Evolutionary conservation across 2,797 vertebrate species (phyloP).

Genomic region (Anabacerthia variegaticeps): DNA sequence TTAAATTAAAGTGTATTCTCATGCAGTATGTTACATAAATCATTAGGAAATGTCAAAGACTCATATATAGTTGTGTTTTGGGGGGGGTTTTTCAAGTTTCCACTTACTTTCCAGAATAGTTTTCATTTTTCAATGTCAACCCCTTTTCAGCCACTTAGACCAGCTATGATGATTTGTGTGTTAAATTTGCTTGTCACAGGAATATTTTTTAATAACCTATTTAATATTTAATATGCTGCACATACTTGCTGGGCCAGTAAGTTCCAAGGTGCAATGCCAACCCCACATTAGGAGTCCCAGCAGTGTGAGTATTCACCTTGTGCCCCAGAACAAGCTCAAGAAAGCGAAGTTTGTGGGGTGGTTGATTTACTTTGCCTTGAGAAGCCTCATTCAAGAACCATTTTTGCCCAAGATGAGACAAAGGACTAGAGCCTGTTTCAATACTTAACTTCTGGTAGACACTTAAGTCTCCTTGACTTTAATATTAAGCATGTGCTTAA

Average conservation of each 20-base stretch:
- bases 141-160: constrained; percentile 64
- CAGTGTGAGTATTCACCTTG: background rate
- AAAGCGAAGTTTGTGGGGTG: background rate
- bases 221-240: constrained; percentile 57
- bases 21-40: constrained; percentile 76
- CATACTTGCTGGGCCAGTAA: background rate
- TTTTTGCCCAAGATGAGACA: background rate
- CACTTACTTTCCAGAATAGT: constrained; percentile 77
- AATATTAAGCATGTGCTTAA: constrained; percentile 44
- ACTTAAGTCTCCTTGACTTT: constrained; percentile 48
- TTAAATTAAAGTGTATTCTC: constrained; percentile 78
- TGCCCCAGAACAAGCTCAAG: background rate
- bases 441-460: constrained; percentile 54
- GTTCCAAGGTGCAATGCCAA: background rate
- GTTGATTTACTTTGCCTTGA: background rate
- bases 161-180: constrained; percentile 71
- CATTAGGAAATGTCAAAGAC: constrained; percentile 77
- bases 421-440: constrained; percentile 26
- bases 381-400: background rate
- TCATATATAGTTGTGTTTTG: constrained; percentile 44
- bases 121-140: constrained; percentile 81
- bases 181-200: constrained; percentile 48
- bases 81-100: constrained; percentile 19
- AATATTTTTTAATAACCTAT: constrained; percentile 46
- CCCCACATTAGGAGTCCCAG: background rate